phyloP scores from a whole-genome alignment of 2,113 vertebrate genomes.

The Eira barbara region DNA sequence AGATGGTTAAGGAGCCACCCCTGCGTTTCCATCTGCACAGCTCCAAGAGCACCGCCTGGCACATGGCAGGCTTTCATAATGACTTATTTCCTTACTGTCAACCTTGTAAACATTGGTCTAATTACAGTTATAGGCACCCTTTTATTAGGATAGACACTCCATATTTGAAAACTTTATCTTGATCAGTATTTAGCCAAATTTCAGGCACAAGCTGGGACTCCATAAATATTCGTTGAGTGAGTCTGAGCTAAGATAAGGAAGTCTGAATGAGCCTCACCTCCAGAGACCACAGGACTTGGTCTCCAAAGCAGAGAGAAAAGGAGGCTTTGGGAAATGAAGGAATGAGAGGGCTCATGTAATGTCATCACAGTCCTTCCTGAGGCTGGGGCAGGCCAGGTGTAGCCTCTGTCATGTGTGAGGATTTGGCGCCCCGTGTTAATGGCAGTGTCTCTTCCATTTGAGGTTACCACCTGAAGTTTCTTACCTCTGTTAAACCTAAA shows the following conservation, averaged over 20 bases:
- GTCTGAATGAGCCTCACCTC: background rate
- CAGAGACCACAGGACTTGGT: background rate
- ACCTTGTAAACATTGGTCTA: background rate
- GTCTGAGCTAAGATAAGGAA: background rate
- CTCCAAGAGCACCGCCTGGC: background rate
- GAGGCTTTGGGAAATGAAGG: background rate
- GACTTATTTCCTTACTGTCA: background rate
- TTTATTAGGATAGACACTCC: background rate
- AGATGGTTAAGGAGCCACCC: background rate
- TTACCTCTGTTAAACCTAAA: background rate
- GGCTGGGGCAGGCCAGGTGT: background rate
- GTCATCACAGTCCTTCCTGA: background rate
- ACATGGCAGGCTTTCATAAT: background rate
- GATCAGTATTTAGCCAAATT: background rate
- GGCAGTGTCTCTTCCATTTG: background rate
- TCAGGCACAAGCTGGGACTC: background rate
- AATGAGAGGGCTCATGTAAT: rapidly evolving
- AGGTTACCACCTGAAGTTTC: background rate
- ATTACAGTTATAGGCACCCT: background rate
- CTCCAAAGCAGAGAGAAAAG: background rate
- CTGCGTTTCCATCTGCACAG: background rate
- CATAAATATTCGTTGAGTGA: background rate
- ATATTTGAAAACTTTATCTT: background rate
- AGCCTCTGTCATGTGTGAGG: background rate
- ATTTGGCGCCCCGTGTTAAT: background rate